Percentiles rank a stretch among this genome's conserved stretches.
Conservation (phyloP, 2,888 invertebrate genomes). For the Cyaniris semiargus region DNA sequence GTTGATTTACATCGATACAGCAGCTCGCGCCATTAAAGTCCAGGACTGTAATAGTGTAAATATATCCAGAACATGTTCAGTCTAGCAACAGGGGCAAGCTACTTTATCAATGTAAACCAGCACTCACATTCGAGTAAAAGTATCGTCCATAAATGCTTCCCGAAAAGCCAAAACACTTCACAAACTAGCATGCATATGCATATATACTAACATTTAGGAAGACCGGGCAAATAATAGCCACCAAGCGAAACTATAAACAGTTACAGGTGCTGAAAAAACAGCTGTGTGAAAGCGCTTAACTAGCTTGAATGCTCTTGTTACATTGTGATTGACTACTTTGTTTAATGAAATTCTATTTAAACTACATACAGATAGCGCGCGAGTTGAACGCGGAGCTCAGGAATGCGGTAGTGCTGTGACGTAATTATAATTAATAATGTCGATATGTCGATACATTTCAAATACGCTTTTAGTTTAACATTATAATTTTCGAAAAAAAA, state of each 20-base stretch:
- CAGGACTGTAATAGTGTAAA: background rate
- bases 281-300: conserved; percentile 43
- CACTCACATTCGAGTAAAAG: conserved; percentile 13
- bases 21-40: background rate
- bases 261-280: conserved; percentile 41
- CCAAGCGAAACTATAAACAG: conserved; percentile 53
- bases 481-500: no score
- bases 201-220: conserved; percentile 49
- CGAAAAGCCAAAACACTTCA: conserved; percentile 58
- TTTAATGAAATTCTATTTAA: background rate
- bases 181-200: conserved; percentile 50
- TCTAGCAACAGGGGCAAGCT: background rate
- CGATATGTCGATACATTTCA: no score
- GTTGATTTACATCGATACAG: background rate
- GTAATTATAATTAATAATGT: no score
- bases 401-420: no score
- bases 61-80: background rate
- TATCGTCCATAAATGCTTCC: conserved; percentile 43
- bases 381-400: no score
- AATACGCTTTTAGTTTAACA: no score
- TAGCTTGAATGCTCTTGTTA: conserved; percentile 37
- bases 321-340: background rate
- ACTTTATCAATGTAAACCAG: background rate
- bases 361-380: no score
- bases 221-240: conserved; percentile 58